phyloP scores from a whole-genome alignment of 2,888 invertebrate species.

The Embidobia sp. region DNA sequence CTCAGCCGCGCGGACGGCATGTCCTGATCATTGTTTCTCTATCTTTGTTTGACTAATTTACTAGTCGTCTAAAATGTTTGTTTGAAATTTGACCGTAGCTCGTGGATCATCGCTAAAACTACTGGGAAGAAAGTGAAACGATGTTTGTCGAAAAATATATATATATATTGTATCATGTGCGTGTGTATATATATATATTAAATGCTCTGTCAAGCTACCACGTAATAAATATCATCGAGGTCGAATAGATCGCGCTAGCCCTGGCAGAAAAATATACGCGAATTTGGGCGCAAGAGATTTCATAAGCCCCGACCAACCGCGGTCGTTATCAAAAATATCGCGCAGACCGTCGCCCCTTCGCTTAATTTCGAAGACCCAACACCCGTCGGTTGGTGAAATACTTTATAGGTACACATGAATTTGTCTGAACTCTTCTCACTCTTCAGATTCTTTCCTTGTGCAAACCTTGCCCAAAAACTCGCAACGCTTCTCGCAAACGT shows the following conservation, averaged over 20 bases:
- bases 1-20: slow-evolving; percentile 35
- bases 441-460: no score
- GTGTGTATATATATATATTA: slow-evolving; percentile 32
- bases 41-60: background rate
- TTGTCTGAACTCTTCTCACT: no score
- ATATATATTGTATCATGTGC: slow-evolving; percentile 9
- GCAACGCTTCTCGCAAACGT: no score
- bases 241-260: slow-evolving; percentile 20
- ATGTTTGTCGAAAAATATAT: slow-evolving; percentile 49
- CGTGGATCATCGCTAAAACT: slow-evolving; percentile 24
- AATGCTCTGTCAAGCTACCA: slow-evolving; percentile 53
- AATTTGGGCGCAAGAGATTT: slow-evolving; percentile 29
- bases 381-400: slow-evolving; percentile 22
- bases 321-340: slow-evolving; percentile 31
- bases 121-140: slow-evolving; percentile 46
- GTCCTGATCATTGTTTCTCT: background rate
- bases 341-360: background rate
- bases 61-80: no score
- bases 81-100: slow-evolving; percentile 33
- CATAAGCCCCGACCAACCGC: slow-evolving; percentile 3
- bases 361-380: slow-evolving; percentile 13
- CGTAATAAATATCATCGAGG: slow-evolving; percentile 30
- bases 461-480: no score
- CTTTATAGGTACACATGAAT: slow-evolving; percentile 33
- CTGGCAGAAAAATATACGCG: slow-evolving; percentile 48